Percentiles rank a stretch among this genome's conserved stretches.
These are phyloP conservation scores for Dryas iulia DNA, from an alignment of 1,140 invertebrate species.

Conservation along the genomic window DNA sequence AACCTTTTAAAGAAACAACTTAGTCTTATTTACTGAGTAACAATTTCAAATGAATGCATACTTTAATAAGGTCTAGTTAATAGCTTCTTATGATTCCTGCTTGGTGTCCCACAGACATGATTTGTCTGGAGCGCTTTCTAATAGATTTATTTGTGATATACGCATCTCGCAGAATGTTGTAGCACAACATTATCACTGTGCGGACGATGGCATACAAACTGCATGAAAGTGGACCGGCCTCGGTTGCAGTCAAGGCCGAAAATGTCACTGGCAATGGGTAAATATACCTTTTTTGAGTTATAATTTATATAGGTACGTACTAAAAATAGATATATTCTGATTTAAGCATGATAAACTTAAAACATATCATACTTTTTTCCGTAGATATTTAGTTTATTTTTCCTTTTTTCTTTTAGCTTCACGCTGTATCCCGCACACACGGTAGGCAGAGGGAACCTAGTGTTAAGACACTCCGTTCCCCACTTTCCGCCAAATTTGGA, in stretches of 20 bases:
- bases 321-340: background rate
- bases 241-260: constrained; percentile 41
- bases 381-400: too few species aligned
- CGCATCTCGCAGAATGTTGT: constrained; percentile 39
- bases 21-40: background rate
- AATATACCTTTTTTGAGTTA: background rate
- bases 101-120: constrained; percentile 50
- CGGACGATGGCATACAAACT: constrained; percentile 51
- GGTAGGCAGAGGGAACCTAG: too few species aligned
- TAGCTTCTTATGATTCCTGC: constrained; percentile 38
- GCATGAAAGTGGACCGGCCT: constrained; percentile 56
- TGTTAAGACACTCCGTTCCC: too few species aligned
- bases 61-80: constrained; percentile 33
- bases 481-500: too few species aligned
- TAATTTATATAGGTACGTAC: background rate
- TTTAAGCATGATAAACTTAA: too few species aligned
- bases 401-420: too few species aligned
- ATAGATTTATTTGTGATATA: constrained; percentile 57
- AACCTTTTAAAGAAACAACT: constrained; percentile 7
- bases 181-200: constrained; percentile 34
- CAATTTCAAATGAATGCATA: background rate
- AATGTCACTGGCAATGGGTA: constrained; percentile 18
- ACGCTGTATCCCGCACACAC: too few species aligned
- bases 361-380: too few species aligned
- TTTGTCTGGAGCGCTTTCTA: constrained; percentile 63